phyloP scores from a whole-genome alignment of 2,888 invertebrate species.

The Craniophora ligustri region DNA sequence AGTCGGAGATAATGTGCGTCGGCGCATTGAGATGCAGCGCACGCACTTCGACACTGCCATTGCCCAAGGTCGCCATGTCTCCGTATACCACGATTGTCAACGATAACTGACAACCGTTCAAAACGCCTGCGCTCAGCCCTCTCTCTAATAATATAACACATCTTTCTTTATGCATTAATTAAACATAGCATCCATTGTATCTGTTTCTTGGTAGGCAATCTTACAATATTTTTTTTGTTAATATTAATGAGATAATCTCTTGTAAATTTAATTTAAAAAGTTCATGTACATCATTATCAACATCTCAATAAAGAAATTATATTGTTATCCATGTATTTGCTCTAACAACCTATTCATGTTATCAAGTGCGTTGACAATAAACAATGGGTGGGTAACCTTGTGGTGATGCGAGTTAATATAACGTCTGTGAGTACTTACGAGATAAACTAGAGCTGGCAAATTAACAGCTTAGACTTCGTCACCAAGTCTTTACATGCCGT shows the following conservation, averaged over 20 bases:
- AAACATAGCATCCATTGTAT: background rate
- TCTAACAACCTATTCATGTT: conserved; percentile 61
- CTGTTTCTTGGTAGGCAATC: background rate
- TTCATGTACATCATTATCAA: too few species aligned
- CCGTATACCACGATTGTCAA: conserved; percentile 33
- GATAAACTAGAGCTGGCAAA: conserved; percentile 65
- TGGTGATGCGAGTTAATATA: conserved; percentile 66
- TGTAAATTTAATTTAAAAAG: conserved; percentile 23
- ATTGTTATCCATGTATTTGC: conserved; percentile 33
- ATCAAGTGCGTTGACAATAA: conserved; percentile 75
- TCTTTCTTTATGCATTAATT: conserved; percentile 10
- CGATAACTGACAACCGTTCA: conserved; percentile 20
- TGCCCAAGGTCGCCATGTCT: conserved; percentile 72
- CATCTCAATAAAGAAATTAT: conserved; percentile 38
- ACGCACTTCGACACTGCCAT: conserved; percentile 71
- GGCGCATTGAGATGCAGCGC: conserved; percentile 72
- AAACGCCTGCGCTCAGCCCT: conserved; percentile 10
- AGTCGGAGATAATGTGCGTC: conserved; percentile 61
- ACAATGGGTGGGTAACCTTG: conserved; percentile 81
- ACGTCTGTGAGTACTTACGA: conserved; percentile 53
- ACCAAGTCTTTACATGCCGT: conserved; percentile 3
- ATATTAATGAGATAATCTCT: conserved; percentile 17
- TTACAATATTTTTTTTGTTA: background rate
- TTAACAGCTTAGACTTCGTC: conserved; percentile 43
- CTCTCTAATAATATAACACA: conserved; percentile 9